phyloP scores from a whole-genome alignment of 2,888 invertebrate genomes.

The Volucella inflata region DNA sequence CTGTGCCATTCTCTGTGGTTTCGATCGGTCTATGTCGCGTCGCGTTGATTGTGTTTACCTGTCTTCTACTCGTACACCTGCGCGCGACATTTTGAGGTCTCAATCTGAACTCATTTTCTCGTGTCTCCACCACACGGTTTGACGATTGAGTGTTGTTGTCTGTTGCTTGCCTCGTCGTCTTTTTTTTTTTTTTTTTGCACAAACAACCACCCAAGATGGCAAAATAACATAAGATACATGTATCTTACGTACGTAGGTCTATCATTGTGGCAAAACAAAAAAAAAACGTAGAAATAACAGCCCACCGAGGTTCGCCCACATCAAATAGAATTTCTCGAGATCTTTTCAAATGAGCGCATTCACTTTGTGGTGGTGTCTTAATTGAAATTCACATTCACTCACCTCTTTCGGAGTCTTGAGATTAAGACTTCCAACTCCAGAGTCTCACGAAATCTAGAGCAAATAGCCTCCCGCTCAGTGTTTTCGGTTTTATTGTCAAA shows the following conservation, averaged over 20 bases:
- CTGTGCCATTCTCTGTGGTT: constrained; percentile 44
- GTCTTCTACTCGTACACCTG: constrained; percentile 46
- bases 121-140: neutral
- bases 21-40: constrained; percentile 27
- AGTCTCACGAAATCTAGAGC: constrained; percentile 42
- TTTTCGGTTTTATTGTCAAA: constrained; percentile 49
- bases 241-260: neutral
- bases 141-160: too few species aligned
- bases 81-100: constrained; percentile 71
- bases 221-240: neutral
- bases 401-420: neutral
- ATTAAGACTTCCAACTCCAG: constrained; percentile 4
- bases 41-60: constrained; percentile 3
- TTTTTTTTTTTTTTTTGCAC: constrained; percentile 26
- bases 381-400: constrained; percentile 54
- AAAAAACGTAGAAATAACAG: neutral
- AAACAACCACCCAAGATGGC: constrained; percentile 56
- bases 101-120: constrained; percentile 51
- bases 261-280: neutral
- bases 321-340: constrained; percentile 34
- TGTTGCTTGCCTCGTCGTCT: neutral
- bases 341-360: constrained; percentile 37
- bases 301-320: constrained; percentile 67
- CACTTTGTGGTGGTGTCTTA: constrained; percentile 56
- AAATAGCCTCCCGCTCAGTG: constrained; percentile 33